Evolutionary conservation across 2,113 vertebrate genomes (phyloP).

Genomic region (Empidonax traillii): DNA sequence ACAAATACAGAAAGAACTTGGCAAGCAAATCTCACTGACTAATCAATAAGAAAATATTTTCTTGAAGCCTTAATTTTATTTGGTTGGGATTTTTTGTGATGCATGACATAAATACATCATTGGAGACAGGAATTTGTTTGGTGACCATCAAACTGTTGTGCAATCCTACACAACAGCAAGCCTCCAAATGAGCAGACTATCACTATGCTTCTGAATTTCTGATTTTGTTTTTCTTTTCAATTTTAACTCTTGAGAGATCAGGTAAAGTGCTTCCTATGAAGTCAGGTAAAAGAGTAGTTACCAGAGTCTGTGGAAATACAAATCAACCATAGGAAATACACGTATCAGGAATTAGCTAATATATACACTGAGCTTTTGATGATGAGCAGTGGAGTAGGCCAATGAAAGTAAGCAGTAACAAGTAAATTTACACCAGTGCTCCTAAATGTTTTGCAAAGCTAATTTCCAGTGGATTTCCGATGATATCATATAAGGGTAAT

Average conservation of each 20-base stretch:
- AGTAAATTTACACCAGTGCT: background rate
- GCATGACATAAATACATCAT: background rate
- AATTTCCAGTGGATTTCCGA: background rate
- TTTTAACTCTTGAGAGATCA: background rate
- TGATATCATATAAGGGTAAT: background rate
- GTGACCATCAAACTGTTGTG: background rate
- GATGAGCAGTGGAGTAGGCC: background rate
- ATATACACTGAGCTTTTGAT: background rate
- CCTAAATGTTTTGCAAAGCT: background rate
- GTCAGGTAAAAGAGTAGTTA: background rate
- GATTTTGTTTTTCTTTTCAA: background rate
- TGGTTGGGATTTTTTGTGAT: background rate
- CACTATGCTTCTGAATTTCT: background rate
- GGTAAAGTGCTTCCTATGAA: background rate
- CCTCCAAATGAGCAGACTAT: background rate
- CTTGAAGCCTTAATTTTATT: background rate
- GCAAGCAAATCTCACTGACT: background rate
- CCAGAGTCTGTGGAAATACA: background rate
- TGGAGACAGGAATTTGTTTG: background rate
- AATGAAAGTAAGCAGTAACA: background rate
- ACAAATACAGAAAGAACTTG: background rate
- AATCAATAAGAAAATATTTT: background rate
- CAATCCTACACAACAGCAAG: background rate
- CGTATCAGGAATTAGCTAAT: background rate
- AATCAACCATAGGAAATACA: background rate